These are phyloP conservation scores for Ictalurus punctatus DNA, from an alignment of 2,113 vertebrate genomes.

Conservation along the genomic window DNA sequence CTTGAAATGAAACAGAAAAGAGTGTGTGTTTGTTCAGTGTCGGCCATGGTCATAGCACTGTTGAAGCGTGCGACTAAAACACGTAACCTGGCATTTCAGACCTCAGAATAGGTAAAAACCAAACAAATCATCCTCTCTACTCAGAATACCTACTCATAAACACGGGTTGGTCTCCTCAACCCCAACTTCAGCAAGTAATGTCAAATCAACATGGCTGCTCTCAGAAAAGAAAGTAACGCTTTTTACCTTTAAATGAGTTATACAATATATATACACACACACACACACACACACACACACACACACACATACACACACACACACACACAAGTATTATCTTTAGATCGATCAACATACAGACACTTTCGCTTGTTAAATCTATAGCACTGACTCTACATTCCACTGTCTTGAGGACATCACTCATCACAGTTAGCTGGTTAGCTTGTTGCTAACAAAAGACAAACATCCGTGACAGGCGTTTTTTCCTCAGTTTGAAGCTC, in stretches of 20 bases:
- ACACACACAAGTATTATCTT: not conserved
- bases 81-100: not conserved
- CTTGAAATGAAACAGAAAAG: not conserved
- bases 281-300: not conserved
- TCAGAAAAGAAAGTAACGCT: not conserved
- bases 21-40: not conserved
- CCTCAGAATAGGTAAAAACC: not conserved
- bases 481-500: too few relatives aligned
- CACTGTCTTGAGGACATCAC: not conserved
- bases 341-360: not conserved
- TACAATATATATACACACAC: not conserved
- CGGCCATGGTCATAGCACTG: not conserved
- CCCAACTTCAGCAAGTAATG: not conserved
- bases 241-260: not conserved
- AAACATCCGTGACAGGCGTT: not conserved
- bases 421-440: not conserved
- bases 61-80: not conserved
- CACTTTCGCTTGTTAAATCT: not conserved
- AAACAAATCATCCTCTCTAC: not conserved
- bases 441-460: not conserved
- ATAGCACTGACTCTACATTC: not conserved
- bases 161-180: not conserved
- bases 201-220: not conserved
- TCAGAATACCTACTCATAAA: not conserved
- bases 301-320: too few relatives aligned